Evolutionary conservation across 1,140 invertebrate genomes (phyloP).

Genomic region (Drosophila tsacasi): DNA sequence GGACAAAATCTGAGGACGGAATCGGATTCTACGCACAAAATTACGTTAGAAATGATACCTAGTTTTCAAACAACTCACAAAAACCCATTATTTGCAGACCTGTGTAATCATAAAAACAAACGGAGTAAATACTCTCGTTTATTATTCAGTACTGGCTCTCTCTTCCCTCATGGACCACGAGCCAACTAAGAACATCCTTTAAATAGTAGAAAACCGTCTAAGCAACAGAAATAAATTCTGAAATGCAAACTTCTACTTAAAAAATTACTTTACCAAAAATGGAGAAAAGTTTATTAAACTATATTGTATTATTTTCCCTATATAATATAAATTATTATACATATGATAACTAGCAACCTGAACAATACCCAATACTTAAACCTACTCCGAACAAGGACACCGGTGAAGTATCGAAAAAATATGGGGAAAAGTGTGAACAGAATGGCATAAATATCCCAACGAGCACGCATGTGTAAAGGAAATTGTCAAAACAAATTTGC

Average conservation of each 20-base stretch:
- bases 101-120: no score
- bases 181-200: no score
- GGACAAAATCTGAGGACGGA: no score
- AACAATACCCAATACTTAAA: neutral
- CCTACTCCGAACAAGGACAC: neutral
- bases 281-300: neutral
- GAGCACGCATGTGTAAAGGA: neutral
- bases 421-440: neutral
- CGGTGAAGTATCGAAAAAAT: neutral
- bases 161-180: no score
- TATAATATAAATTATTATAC: neutral
- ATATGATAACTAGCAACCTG: neutral
- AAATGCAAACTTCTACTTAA: neutral
- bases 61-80: no score
- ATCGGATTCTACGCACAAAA: no score
- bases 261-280: neutral
- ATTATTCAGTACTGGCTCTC: no score
- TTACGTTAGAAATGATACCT: no score
- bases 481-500: neutral
- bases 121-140: no score
- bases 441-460: conserved; percentile 10
- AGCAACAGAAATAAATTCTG: neutral
- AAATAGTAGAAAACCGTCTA: no score
- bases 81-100: no score
- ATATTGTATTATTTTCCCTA: neutral